Conservation (phyloP, 2,113 vertebrate species). For the Chionodraco myersi region DNA sequence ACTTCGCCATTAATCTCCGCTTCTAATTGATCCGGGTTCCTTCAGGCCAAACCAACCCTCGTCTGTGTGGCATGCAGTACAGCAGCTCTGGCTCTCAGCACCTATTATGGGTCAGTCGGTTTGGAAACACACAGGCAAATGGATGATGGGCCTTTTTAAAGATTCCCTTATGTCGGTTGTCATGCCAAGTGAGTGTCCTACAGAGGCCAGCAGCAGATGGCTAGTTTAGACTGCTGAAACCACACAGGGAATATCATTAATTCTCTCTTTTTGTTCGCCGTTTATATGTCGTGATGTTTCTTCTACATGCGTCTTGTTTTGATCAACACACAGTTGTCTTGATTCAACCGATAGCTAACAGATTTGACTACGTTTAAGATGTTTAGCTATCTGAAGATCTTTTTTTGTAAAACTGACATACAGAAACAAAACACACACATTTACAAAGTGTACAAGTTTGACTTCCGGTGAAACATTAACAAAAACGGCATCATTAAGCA, state of each 20-base stretch:
- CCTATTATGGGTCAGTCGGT: conserved; percentile 41
- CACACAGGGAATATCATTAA: background rate
- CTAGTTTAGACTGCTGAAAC: conserved; percentile 22
- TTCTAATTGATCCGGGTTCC: conserved; percentile 45
- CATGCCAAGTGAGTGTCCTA: conserved; percentile 1
- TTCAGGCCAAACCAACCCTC: no score
- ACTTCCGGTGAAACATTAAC: no score
- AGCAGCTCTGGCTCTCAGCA: conserved; percentile 33
- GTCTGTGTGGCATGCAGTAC: conserved; percentile 18
- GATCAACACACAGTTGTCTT: background rate
- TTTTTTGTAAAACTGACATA: no score
- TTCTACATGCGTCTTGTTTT: background rate
- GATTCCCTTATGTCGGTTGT: conserved; percentile 49
- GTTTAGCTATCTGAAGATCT: no score
- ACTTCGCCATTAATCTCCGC: conserved; percentile 39
- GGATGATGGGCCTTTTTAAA: conserved; percentile 46
- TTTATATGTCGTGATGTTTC: background rate
- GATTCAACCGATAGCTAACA: background rate
- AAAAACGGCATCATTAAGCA: no score
- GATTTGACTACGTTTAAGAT: no score
- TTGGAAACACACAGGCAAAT: conserved; percentile 37
- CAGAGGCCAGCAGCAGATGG: conserved; percentile 55
- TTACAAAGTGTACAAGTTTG: no score
- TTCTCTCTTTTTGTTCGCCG: conserved; percentile 1
- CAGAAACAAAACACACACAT: no score